Conservation (phyloP, 2,113 vertebrate genomes). For the Odontophorus gujanensis region DNA sequence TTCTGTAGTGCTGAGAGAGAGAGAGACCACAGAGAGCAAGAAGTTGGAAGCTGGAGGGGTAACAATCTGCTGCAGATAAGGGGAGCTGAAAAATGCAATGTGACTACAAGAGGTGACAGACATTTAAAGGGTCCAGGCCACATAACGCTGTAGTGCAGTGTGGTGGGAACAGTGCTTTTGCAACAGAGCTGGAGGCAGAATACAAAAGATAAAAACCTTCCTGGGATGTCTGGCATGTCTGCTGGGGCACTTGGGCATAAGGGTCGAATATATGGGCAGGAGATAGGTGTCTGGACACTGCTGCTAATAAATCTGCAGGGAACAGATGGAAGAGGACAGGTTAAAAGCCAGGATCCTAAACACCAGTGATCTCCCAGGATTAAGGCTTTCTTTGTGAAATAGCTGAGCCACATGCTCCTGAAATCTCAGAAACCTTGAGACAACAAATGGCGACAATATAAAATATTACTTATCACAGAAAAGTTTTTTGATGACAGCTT, state of each 20-base stretch:
- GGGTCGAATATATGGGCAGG: neutral
- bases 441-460: neutral
- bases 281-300: neutral
- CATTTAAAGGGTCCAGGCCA: neutral
- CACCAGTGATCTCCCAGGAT: neutral
- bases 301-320: neutral
- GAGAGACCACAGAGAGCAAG: neutral
- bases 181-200: neutral
- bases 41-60: neutral
- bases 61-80: neutral
- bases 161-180: neutral
- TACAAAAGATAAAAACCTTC: neutral
- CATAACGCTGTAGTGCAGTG: accelerated
- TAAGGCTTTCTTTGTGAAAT: neutral
- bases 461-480: neutral
- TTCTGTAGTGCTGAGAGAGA: neutral
- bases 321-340: neutral
- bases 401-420: neutral
- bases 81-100: neutral
- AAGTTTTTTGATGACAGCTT: neutral
- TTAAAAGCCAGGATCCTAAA: neutral
- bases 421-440: neutral
- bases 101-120: neutral
- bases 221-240: constrained; percentile 24
- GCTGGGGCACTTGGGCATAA: neutral